Evolutionary conservation across 2,113 vertebrate genomes (phyloP).

Genomic region (Peromyscus polionotus): DNA sequence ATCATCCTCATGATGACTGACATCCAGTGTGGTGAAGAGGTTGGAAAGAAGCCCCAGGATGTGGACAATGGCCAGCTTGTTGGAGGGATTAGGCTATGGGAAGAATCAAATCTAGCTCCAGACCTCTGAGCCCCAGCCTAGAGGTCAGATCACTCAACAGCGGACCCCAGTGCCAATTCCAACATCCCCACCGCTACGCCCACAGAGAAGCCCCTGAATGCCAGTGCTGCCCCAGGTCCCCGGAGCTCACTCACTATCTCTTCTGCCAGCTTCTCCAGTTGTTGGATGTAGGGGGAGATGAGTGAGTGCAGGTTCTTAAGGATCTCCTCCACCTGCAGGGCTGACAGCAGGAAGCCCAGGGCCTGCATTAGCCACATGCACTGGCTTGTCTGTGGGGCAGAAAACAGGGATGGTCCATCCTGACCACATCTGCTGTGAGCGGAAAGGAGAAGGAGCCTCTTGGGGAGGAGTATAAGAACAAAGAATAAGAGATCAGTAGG

Average conservation of each 20-base stretch:
- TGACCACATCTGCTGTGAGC: neutral
- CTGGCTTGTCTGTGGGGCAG: conserved; percentile 94
- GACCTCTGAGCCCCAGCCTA: conserved; percentile 36
- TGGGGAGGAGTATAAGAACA: conserved; percentile 25
- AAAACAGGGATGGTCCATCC: conserved; percentile 74
- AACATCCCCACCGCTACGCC: neutral
- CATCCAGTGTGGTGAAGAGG: conserved; percentile 97
- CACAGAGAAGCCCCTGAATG: neutral
- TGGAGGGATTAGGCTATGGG: conserved; percentile 97
- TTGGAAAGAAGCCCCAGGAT: conserved; percentile 98
- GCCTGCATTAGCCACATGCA: conserved; percentile 99
- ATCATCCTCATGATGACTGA: conserved; percentile 98
- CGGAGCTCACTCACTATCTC: conserved; percentile 91
- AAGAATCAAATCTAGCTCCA: conserved; percentile 66
- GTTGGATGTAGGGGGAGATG: conserved; percentile 99
- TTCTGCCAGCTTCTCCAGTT: conserved; percentile 97
- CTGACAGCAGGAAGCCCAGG: conserved; percentile 97
- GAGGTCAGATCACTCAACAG: neutral
- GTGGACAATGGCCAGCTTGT: conserved; percentile 99
- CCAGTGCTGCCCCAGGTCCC: neutral
- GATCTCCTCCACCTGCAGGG: conserved; percentile 98
- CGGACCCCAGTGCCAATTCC: neutral
- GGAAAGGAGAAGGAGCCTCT: neutral
- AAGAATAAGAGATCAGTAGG: neutral
- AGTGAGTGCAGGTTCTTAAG: conserved; percentile 98